These are phyloP conservation scores for Xiphorhynchus elegans DNA, from an alignment of 2,113 vertebrate species.

Conservation along the genomic window DNA sequence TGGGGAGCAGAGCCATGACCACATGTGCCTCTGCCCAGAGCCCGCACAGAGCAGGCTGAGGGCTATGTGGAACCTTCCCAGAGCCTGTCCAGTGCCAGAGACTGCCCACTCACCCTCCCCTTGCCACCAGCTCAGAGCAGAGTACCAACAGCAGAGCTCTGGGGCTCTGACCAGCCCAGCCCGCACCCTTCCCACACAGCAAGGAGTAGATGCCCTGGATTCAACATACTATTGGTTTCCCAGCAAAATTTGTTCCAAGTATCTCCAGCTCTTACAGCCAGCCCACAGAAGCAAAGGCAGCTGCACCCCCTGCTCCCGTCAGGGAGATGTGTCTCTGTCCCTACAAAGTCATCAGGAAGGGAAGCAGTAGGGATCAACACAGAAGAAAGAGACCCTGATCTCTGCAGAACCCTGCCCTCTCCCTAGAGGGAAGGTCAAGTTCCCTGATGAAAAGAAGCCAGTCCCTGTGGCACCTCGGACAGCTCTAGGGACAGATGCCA, in stretches of 20 bases:
- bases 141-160: neutral
- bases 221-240: fast-evolving
- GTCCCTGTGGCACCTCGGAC: neutral
- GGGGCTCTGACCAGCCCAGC: neutral
- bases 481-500: neutral
- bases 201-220: neutral
- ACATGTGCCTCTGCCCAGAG: neutral
- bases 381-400: neutral
- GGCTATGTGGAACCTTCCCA: neutral
- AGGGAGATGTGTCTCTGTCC: neutral
- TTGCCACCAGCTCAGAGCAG: neutral
- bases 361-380: neutral
- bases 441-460: neutral
- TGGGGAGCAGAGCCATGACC: neutral
- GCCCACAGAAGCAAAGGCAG: neutral
- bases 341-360: neutral
- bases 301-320: fast-evolving
- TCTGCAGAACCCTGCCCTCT: neutral
- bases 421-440: neutral
- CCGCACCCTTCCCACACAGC: neutral
- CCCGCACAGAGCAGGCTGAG: neutral
- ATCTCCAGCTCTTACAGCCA: neutral
- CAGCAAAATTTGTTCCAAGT: fast-evolving
- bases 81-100: neutral
- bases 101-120: neutral